Conservation (phyloP, 2,888 invertebrate species). For the Drosophila multiciliata region DNA sequence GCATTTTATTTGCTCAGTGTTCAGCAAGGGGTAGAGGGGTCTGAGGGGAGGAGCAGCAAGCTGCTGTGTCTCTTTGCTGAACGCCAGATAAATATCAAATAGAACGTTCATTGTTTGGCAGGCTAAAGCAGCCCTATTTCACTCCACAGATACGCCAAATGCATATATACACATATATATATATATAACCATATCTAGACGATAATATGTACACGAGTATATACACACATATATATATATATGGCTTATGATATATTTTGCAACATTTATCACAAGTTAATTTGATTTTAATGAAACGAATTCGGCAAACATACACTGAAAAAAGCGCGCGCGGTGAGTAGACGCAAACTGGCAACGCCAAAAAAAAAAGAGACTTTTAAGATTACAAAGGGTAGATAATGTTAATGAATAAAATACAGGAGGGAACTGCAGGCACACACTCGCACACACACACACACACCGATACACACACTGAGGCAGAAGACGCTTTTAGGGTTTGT, state of each 20-base stretch:
- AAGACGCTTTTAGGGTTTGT: conserved; percentile 39
- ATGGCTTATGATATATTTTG: conserved; percentile 73
- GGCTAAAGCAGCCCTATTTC: conserved; percentile 26
- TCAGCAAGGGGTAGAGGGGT: neutral
- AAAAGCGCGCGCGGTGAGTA: conserved; percentile 41
- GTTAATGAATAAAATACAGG: conserved; percentile 67
- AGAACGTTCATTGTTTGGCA: conserved; percentile 71
- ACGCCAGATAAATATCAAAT: conserved; percentile 78
- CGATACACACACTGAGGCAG: neutral
- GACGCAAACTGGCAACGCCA: conserved; percentile 63
- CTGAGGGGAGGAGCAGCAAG: neutral
- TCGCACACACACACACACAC: neutral
- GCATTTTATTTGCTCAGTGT: conserved; percentile 67
- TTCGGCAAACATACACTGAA: conserved; percentile 50
- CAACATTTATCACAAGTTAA: conserved; percentile 79
- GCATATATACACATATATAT: neutral
- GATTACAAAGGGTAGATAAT: conserved; percentile 78
- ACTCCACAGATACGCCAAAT: conserved; percentile 12
- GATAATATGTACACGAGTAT: conserved; percentile 7
- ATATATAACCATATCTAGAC: conserved; percentile 8
- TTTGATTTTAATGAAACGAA: conserved; percentile 80
- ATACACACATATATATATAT: conserved; percentile 14
- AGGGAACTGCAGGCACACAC: conserved; percentile 34
- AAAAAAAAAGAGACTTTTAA: conserved; percentile 46
- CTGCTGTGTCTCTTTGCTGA: conserved; percentile 41